Evolutionary conservation across 2,113 vertebrate genomes (phyloP).

Genomic region (Spea bombifrons): DNA sequence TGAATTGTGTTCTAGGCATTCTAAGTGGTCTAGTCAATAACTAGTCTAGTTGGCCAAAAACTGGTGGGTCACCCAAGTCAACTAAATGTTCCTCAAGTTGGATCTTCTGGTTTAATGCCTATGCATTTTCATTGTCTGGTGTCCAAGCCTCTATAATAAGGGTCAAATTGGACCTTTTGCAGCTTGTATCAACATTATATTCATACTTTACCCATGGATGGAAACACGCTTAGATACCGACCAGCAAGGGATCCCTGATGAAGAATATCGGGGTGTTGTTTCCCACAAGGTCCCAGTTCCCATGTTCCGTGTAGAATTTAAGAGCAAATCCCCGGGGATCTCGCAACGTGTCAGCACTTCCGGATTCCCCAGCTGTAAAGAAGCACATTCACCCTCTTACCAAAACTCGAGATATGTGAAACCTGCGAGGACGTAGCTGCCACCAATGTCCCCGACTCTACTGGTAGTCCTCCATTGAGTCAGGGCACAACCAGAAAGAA

Average conservation of each 20-base stretch:
- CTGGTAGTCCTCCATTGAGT: too few species aligned
- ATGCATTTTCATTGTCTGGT: too few species aligned
- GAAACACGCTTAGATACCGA: neutral
- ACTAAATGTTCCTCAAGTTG: too few species aligned
- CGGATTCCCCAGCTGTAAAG: constrained; percentile 29
- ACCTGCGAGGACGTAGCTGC: too few species aligned
- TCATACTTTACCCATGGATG: too few species aligned
- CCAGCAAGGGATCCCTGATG: constrained; percentile 43
- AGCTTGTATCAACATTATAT: too few species aligned
- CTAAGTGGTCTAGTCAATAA: neutral
- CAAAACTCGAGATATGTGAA: too few species aligned
- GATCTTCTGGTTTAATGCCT: too few species aligned
- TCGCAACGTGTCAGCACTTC: constrained; percentile 11
- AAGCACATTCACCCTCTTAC: neutral
- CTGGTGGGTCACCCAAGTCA: neutral
- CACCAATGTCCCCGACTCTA: too few species aligned
- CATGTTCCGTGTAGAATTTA: constrained; percentile 47
- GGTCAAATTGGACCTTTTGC: too few species aligned
- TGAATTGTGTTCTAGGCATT: neutral
- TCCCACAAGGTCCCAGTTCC: constrained; percentile 46
- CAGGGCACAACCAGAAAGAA: too few species aligned
- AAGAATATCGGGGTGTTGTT: constrained; percentile 45
- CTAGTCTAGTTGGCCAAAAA: neutral
- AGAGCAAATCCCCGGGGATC: constrained; percentile 44
- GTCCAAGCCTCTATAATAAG: too few species aligned